Conservation (phyloP, 2,113 vertebrate genomes). For the Equus przewalskii region DNA sequence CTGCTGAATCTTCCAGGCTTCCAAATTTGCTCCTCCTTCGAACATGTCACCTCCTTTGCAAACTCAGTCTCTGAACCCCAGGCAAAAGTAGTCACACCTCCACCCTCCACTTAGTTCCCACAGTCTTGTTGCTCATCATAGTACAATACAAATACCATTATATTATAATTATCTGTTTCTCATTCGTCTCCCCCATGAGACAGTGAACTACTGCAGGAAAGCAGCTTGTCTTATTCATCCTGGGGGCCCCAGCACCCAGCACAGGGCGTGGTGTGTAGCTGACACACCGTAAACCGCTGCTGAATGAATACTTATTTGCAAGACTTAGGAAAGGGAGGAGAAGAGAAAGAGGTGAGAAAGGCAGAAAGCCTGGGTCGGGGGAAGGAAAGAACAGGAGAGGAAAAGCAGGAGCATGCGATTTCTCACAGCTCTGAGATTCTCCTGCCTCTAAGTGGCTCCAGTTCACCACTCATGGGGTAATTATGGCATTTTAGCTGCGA, state of each 20-base stretch:
- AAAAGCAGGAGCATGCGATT: not conserved
- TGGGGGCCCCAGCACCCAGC: not conserved
- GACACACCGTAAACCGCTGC: not conserved
- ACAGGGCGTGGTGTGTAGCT: not conserved
- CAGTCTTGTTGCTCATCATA: conserved; percentile 7
- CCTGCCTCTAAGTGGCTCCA: not conserved
- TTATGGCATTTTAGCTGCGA: accelerated
- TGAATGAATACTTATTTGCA: not conserved
- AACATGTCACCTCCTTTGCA: not conserved
- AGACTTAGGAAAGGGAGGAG: not conserved
- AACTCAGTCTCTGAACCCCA: not conserved
- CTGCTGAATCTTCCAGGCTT: not conserved
- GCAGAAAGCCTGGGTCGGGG: not conserved
- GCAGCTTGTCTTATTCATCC: not conserved
- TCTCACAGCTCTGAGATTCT: not conserved
- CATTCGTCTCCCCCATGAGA: not conserved
- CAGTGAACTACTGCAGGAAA: not conserved
- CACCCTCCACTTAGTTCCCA: not conserved
- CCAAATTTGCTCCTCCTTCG: conserved; percentile 2
- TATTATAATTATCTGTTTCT: not conserved
- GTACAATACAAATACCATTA: not conserved
- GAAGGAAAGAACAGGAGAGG: not conserved
- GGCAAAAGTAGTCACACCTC: not conserved
- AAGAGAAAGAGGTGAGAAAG: not conserved
- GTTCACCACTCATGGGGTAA: not conserved